Percentiles rank a stretch among this genome's conserved stretches.
Conservation (phyloP, 2,797 vertebrate species). For the Chromis chromis region DNA sequence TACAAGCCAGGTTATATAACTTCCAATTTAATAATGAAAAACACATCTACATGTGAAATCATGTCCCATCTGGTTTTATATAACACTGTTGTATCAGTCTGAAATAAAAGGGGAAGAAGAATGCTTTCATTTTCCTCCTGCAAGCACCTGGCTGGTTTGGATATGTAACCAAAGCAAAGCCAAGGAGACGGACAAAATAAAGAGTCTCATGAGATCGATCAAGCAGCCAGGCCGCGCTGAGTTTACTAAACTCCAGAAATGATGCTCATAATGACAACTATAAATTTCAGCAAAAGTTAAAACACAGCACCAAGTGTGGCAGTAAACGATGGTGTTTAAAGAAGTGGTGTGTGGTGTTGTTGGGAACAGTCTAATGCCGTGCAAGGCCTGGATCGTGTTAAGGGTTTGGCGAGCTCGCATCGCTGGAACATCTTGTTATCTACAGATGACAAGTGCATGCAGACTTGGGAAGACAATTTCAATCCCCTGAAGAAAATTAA, state of each 20-base stretch:
- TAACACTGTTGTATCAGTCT: conserved; percentile 14
- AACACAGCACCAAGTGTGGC: conserved; percentile 3
- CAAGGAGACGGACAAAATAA: conserved; percentile 33
- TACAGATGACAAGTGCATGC: conserved; percentile 43
- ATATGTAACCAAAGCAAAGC: conserved; percentile 44
- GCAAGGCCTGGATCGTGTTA: conserved; percentile 63
- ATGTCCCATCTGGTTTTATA: conserved; percentile 23
- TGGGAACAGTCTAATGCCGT: conserved; percentile 23
- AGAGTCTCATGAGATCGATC: neutral
- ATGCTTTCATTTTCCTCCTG: neutral
- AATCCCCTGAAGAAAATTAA: conserved; percentile 1
- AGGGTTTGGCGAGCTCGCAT: conserved; percentile 20
- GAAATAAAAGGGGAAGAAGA: conserved; percentile 34
- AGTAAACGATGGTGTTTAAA: conserved; percentile 32
- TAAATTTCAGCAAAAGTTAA: conserved; percentile 11
- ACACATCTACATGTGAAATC: conserved; percentile 28
- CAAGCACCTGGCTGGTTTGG: conserved; percentile 30
- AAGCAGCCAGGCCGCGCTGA: neutral
- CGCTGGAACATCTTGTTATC: conserved; percentile 31
- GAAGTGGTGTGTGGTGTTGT: conserved; percentile 18
- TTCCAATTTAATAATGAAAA: conserved; percentile 16
- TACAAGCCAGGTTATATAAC: conserved; percentile 20
- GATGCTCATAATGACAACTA: conserved; percentile 6
- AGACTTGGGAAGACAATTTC: conserved; percentile 33
- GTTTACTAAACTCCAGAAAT: conserved; percentile 31